A percentile compares a stretch with the other conserved stretches of the same genome.
Evolutionary conservation across 2,113 vertebrate species (phyloP).

Genomic region (Crotalus tigris): DNA sequence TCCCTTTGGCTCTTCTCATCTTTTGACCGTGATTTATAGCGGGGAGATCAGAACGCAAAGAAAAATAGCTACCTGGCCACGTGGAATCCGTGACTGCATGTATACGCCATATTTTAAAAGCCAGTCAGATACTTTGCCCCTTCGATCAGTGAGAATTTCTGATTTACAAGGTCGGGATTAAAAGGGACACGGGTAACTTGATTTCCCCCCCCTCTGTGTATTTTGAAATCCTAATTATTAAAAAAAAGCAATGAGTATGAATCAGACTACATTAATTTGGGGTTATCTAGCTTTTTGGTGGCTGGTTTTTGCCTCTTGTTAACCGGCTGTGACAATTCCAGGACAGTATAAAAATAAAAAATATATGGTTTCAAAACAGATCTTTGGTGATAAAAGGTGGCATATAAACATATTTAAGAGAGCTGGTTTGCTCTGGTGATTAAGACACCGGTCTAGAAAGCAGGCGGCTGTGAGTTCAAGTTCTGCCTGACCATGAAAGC

Average conservation of each 20-base stretch:
- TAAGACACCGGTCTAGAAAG: neutral
- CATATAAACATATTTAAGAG: too few species aligned
- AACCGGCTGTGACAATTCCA: neutral
- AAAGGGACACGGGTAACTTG: neutral
- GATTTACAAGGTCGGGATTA: neutral
- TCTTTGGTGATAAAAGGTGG: too few species aligned
- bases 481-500: too few species aligned
- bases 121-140: neutral
- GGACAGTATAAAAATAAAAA: neutral
- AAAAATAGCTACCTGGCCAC: neutral
- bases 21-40: constrained; percentile 31
- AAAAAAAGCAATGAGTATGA: neutral
- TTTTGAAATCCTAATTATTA: neutral
- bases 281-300: neutral
- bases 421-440: neutral
- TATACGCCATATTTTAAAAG: neutral
- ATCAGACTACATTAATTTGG: neutral
- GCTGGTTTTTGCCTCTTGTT: neutral
- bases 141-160: too few species aligned
- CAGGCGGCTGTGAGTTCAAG: neutral
- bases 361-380: neutral
- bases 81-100: neutral
- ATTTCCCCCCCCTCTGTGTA: neutral
- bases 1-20: constrained; percentile 19
- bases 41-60: constrained; percentile 7